Conservation (phyloP, 2,888 invertebrate genomes). For the Drosophila gaucha region DNA sequence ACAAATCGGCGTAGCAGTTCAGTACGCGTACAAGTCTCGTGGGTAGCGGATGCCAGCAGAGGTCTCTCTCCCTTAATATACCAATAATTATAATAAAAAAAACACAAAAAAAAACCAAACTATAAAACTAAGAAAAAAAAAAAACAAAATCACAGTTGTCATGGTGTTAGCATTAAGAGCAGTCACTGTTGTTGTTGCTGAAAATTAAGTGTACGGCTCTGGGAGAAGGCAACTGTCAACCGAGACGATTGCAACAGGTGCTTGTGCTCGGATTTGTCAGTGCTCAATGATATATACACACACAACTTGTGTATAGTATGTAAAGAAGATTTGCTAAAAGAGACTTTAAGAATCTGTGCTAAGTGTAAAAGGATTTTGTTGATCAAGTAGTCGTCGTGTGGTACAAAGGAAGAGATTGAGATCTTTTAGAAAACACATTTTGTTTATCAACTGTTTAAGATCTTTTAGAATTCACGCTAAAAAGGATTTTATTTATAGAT, state of each 20-base stretch:
- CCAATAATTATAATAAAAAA: conserved; percentile 36
- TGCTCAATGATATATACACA: conserved; percentile 5
- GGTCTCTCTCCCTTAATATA: conserved; percentile 59
- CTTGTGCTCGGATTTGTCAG: conserved; percentile 39
- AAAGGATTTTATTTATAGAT: no score
- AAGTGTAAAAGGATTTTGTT: not conserved
- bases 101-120: conserved; percentile 14
- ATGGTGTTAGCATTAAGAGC: conserved; percentile 72
- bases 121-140: not conserved
- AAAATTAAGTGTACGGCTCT: conserved; percentile 29
- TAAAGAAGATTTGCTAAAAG: conserved; percentile 10
- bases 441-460: no score
- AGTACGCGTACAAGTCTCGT: conserved; percentile 84
- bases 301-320: not conserved
- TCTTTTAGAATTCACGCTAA: no score
- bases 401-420: not conserved
- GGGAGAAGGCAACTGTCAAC: conserved; percentile 44
- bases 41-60: conserved; percentile 83
- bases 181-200: conserved; percentile 44
- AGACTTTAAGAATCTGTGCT: not conserved
- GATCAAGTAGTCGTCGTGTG: conserved; percentile 15
- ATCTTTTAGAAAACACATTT: no score
- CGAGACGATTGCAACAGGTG: conserved; percentile 68
- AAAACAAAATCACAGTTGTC: conserved; percentile 60
- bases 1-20: conserved; percentile 80